Conservation (phyloP, 2,113 vertebrate species). For the Syrrhaptes paradoxus region DNA sequence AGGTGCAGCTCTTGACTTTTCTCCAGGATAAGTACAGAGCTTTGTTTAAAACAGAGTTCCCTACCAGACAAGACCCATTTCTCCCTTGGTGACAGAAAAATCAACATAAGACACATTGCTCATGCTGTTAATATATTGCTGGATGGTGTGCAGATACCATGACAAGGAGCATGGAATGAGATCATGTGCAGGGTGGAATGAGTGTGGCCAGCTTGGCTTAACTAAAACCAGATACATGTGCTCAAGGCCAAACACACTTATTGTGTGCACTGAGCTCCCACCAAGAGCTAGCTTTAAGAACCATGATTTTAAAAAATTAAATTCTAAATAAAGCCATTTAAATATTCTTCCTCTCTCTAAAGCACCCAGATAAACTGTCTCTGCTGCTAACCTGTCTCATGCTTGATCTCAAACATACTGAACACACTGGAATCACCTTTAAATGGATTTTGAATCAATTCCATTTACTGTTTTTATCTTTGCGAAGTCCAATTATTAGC, state of each 20-base stretch:
- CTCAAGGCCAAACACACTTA: conserved; percentile 25
- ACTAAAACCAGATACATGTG: conserved; percentile 35
- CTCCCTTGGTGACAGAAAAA: conserved; percentile 35
- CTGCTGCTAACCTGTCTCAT: neutral
- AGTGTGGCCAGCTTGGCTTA: conserved; percentile 56
- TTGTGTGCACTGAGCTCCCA: conserved; percentile 2
- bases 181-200: conserved; percentile 43
- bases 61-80: conserved; percentile 25
- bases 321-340: neutral
- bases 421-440: neutral
- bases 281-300: conserved; percentile 20
- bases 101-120: conserved; percentile 29
- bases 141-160: conserved; percentile 46
- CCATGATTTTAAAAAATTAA: neutral
- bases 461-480: conserved; percentile 18
- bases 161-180: conserved; percentile 45
- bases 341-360: neutral
- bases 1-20: neutral
- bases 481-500: neutral
- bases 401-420: neutral
- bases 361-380: neutral
- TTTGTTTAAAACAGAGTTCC: conserved; percentile 16
- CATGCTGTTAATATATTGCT: conserved; percentile 11
- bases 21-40: neutral
- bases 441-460: neutral